Evolutionary conservation across 2,797 vertebrate species (phyloP).

Genomic region (Halcyon smyrnensis): DNA sequence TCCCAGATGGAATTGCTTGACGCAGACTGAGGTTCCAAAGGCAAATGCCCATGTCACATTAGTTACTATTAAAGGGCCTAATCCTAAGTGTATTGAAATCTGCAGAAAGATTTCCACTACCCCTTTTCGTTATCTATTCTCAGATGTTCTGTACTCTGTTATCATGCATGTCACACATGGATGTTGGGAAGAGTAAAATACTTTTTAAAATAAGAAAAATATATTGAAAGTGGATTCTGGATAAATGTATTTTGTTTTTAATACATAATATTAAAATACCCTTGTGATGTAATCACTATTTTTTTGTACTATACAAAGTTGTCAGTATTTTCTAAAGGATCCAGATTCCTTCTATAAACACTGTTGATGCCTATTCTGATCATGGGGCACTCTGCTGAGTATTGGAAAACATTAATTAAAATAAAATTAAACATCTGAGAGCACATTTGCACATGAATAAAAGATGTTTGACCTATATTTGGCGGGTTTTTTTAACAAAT

Average conservation of each 20-base stretch:
- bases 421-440: not conserved
- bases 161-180: not conserved
- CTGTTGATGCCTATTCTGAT: not conserved
- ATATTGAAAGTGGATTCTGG: not conserved
- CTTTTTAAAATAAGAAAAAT: not conserved
- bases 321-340: not conserved
- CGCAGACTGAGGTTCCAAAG: not conserved
- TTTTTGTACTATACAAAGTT: not conserved
- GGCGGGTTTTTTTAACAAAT: not conserved
- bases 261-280: too few species aligned
- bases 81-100: not conserved
- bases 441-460: not conserved
- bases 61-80: not conserved
- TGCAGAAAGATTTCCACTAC: not conserved
- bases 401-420: not conserved
- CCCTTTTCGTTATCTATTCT: not conserved
- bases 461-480: not conserved
- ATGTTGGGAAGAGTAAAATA: not conserved
- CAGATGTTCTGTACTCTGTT: not conserved
- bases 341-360: not conserved
- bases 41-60: not conserved
- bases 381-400: not conserved
- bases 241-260: not conserved
- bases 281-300: not conserved
- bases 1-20: slow-evolving; percentile 27